Evolutionary conservation across 1,140 invertebrate species (phyloP).

Genomic region (Orchestia grillus): DNA sequence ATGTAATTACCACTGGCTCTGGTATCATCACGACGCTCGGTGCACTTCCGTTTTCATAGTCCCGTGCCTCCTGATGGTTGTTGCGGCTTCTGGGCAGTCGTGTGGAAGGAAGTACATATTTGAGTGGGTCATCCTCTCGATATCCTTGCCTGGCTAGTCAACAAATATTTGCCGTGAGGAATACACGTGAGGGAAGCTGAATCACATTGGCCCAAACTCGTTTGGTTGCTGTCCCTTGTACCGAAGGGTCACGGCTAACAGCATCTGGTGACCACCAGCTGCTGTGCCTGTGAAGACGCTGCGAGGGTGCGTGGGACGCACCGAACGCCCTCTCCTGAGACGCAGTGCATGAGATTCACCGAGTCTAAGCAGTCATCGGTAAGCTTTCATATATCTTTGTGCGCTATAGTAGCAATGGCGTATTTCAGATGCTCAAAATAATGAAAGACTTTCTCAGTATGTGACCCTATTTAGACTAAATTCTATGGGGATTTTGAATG

Average conservation of each 20-base stretch:
- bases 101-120: not conserved
- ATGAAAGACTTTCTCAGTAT: no score
- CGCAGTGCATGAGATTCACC: not conserved
- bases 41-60: no score
- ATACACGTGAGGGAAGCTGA: not conserved
- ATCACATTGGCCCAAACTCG: not conserved
- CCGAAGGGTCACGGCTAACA: conserved; percentile 44
- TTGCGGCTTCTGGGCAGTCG: not conserved
- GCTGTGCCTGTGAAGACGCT: not conserved
- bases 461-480: no score
- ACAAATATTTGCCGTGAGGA: not conserved
- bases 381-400: not conserved
- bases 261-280: conserved; percentile 29
- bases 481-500: no score
- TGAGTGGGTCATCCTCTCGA: not conserved
- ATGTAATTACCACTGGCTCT: no score
- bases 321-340: not conserved
- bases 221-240: not conserved
- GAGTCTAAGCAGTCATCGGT: not conserved
- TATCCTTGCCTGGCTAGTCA: not conserved
- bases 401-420: no score
- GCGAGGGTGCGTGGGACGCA: conserved; percentile 4
- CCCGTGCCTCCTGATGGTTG: not conserved
- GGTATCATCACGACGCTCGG: no score
- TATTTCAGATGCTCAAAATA: no score